A percentile compares a stretch with the other conserved stretches of the same genome.
These are phyloP conservation scores for Caenorhabditis latens DNA, from an alignment of 1,140 invertebrate genomes.

Conservation along the genomic window DNA sequence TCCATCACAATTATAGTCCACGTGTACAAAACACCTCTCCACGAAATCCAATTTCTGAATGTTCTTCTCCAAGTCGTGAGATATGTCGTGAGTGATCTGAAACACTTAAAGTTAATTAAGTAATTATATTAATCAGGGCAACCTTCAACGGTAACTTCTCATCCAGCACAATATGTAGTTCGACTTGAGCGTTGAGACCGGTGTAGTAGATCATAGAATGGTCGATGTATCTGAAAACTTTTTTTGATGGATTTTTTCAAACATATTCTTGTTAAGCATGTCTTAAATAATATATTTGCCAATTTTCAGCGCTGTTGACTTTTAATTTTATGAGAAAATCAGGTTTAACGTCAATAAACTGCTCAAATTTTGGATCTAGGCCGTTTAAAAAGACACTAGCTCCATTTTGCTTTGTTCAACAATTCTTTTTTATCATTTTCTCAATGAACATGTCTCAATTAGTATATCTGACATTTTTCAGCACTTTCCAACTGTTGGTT, in stretches of 20 bases:
- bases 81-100: conserved; percentile 78
- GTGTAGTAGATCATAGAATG: conserved; percentile 79
- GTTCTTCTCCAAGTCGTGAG: conserved; percentile 78
- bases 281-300: no score
- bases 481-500: no score
- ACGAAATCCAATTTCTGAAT: conserved; percentile 78
- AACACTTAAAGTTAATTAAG: neutral
- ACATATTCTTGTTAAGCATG: no score
- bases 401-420: no score
- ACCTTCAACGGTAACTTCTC: conserved; percentile 76
- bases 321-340: no score
- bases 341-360: no score
- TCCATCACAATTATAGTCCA: conserved; percentile 78
- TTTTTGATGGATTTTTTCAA: neutral
- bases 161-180: conserved; percentile 68
- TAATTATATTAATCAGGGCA: neutral
- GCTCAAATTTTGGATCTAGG: no score
- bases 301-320: no score
- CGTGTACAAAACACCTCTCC: conserved; percentile 79
- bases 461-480: no score
- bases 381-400: no score
- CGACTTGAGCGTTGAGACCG: conserved; percentile 76
- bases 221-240: conserved; percentile 76
- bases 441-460: no score
- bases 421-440: no score